Evolutionary conservation across 2,113 vertebrate species (phyloP).

Genomic region (Australoheros scitulus): DNA sequence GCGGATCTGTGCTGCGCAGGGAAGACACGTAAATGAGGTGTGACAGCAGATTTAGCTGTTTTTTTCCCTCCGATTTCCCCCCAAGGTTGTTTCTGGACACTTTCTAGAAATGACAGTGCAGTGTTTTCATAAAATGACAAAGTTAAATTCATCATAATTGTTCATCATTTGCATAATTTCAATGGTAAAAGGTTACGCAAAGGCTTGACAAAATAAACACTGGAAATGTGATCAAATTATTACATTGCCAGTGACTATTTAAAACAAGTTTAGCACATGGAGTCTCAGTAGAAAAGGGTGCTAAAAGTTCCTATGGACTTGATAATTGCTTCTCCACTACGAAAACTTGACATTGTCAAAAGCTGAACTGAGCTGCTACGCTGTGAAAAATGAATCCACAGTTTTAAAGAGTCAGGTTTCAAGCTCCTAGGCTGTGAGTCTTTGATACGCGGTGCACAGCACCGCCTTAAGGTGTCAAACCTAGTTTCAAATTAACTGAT

Average conservation of each 20-base stretch:
- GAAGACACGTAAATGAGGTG: slow-evolving; percentile 5
- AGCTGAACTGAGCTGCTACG: neutral
- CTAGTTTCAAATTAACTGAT: slow-evolving; percentile 13
- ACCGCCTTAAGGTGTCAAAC: neutral
- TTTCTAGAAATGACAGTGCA: neutral
- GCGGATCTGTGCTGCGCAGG: neutral
- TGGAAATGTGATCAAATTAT: neutral
- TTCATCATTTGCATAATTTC: neutral
- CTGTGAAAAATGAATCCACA: neutral
- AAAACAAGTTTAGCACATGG: neutral
- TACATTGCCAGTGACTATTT: neutral
- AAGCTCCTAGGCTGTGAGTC: neutral
- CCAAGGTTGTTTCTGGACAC: neutral
- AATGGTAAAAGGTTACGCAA: neutral
- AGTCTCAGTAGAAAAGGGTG: neutral
- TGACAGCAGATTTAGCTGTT: slow-evolving; percentile 25
- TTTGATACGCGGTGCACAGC: neutral
- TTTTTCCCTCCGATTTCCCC: slow-evolving; percentile 13
- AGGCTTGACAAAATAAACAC: neutral
- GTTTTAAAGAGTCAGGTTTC: neutral
- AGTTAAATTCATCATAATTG: too few relatives aligned
- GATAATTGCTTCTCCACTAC: neutral
- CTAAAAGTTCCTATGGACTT: neutral
- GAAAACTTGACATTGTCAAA: neutral
- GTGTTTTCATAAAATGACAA: neutral